Evolutionary conservation across 2,113 vertebrate genomes (phyloP), one percentile per base, ranked within the genome.

Genomic region (Melanotaenia duboulayi): DNA sequence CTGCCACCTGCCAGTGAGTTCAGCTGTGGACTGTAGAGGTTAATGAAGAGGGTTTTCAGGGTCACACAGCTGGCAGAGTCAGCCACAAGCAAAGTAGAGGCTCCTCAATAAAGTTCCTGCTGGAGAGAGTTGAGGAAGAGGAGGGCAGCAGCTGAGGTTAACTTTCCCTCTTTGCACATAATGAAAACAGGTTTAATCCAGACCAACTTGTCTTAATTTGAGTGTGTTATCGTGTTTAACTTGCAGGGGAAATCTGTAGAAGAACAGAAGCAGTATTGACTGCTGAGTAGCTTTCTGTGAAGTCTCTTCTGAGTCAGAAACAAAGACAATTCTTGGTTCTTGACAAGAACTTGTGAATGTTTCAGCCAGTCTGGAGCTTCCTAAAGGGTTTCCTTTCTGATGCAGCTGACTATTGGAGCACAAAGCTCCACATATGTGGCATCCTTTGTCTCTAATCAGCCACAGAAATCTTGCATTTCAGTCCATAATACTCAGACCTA

Each of bases 371-470:
- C 74, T 64, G 42, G 44, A 77, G 70, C 25, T 57, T 57, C 24
- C 46, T 40, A 17, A 73, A 83, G 65, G 69, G 12, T 58, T 23
- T 64, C 46, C 72, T 51, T 62, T 65, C 3, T 16, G 42, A 20
- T 37, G 58, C 9, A 6, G 50, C 55, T 59, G 62, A 19, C 39
- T 65, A 2, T 52, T 22, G 13, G 58, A 54, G n/a, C 49, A 64
- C 55, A 17, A 40, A 44, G 57, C 32, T 52, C 23, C 64, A 78
- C 54, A 72, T 76, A 63, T 73, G 68, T 79, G 75, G 51, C 37
- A 56, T 48, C 67, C 78, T 74, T 86, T 83, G 79, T 86, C 68
- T 87, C 71, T 81, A 84, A 83, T 76, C 76, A 64, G 71, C 68
- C 70, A 16, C 37, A 65, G 83, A 72, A 63, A 66, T 81, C 77